Conservation (phyloP, 2,797 vertebrate genomes). For the Heteromormyrus szaboi region DNA sequence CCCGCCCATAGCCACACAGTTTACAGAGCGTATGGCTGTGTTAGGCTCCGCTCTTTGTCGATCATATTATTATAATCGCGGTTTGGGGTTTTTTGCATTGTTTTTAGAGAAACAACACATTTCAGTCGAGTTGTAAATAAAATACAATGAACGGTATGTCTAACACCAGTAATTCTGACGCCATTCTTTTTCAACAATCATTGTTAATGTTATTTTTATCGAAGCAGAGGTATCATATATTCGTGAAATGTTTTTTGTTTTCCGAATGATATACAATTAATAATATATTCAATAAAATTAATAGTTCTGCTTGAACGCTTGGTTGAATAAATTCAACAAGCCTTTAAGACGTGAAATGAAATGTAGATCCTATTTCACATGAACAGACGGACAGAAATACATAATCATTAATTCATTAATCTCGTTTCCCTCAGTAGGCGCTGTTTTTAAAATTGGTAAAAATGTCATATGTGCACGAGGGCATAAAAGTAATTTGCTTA, state of each 20-base stretch:
- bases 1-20: constrained; percentile 38
- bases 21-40: neutral
- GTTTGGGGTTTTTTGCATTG: neutral
- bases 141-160: neutral
- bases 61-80: neutral
- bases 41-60: neutral
- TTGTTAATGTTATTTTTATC: neutral
- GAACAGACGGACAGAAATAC: neutral
- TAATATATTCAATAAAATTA: neutral
- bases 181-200: neutral
- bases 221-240: neutral
- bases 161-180: neutral
- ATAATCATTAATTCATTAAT: neutral
- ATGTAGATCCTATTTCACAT: neutral
- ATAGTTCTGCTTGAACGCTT: neutral
- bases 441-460: neutral
- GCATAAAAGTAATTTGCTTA: neutral
- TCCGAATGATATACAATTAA: too few species aligned
- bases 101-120: neutral
- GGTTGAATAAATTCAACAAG: neutral
- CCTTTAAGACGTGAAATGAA: neutral
- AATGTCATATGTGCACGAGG: neutral
- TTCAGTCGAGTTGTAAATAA: neutral
- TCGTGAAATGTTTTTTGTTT: neutral
- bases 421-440: neutral